Evolutionary conservation across 2,797 vertebrate species (phyloP).

Genomic region (Sebastes vulpes): DNA sequence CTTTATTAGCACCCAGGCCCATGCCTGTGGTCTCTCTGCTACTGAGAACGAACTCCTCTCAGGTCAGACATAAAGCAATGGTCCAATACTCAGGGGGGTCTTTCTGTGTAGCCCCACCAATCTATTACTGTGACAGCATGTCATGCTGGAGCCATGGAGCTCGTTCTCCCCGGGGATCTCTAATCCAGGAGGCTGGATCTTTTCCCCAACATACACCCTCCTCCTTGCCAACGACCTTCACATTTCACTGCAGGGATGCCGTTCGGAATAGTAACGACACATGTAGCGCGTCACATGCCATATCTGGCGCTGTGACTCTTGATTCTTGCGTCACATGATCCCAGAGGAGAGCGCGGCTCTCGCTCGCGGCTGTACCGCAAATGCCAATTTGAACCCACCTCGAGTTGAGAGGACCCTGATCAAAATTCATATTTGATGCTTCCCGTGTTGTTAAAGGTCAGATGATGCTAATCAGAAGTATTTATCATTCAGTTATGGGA

Average conservation of each 20-base stretch:
- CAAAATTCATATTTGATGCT: constrained; percentile 48
- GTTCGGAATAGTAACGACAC: constrained; percentile 58
- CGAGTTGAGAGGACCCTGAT: constrained; percentile 3
- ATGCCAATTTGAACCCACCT: constrained; percentile 10
- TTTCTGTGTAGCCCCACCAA: constrained; percentile 41
- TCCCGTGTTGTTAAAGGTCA: constrained; percentile 60
- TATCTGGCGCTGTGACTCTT: constrained; percentile 20
- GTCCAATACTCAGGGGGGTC: constrained; percentile 42
- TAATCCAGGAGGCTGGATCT: constrained; percentile 68
- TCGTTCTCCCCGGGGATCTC: constrained; percentile 52
- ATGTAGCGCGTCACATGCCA: constrained; percentile 22
- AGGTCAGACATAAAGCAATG: constrained; percentile 39
- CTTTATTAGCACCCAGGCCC: constrained; percentile 46
- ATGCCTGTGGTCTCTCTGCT: constrained; percentile 6
- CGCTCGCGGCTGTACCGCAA: constrained; percentile 6
- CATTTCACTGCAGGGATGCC: constrained; percentile 51
- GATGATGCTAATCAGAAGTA: constrained; percentile 51
- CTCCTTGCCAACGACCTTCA: constrained; percentile 68
- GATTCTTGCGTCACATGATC: constrained; percentile 20
- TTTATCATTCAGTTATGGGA: constrained; percentile 52
- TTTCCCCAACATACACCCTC: constrained; percentile 35
- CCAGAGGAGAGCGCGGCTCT: neutral
- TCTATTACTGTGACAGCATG: constrained; percentile 66
- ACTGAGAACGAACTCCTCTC: constrained; percentile 23
- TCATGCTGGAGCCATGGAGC: constrained; percentile 50